Evolutionary conservation across 2,797 vertebrate genomes (phyloP).

Genomic region (Betta splendens): DNA sequence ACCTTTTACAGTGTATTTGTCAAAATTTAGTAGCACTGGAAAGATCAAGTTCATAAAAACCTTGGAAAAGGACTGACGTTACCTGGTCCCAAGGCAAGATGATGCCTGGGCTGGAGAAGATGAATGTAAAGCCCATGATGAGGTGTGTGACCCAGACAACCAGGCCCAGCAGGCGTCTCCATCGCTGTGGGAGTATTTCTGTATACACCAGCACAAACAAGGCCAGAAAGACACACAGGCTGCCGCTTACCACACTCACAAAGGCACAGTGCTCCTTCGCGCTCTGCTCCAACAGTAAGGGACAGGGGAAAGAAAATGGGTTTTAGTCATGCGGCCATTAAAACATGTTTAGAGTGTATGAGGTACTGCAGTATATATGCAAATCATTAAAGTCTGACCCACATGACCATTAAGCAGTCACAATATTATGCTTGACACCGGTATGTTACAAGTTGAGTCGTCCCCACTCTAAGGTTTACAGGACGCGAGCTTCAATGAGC

Average conservation of each 20-base stretch:
- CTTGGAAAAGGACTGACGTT: conserved; percentile 26
- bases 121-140: conserved; percentile 88
- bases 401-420: neutral
- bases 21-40: too few species aligned
- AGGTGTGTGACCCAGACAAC: conserved; percentile 89
- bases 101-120: conserved; percentile 73
- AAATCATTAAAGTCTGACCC: neutral
- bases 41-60: too few species aligned
- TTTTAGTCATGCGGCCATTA: neutral
- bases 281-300: conserved; percentile 63
- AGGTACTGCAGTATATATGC: neutral
- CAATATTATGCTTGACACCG: neutral
- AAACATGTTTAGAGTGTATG: neutral
- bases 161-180: conserved; percentile 85
- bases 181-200: conserved; percentile 85
- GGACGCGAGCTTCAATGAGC: conserved; percentile 1
- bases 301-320: conserved; percentile 31
- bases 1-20: too few species aligned
- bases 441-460: neutral
- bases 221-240: conserved; percentile 84
- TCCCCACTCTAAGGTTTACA: neutral
- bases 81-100: conserved; percentile 92
- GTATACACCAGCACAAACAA: conserved; percentile 88
- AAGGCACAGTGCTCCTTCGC: conserved; percentile 76
- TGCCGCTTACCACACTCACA: conserved; percentile 82